These are phyloP conservation scores for Dendrolimus kikuchii DNA, from an alignment of 1,140 invertebrate genomes.

Conservation along the genomic window DNA sequence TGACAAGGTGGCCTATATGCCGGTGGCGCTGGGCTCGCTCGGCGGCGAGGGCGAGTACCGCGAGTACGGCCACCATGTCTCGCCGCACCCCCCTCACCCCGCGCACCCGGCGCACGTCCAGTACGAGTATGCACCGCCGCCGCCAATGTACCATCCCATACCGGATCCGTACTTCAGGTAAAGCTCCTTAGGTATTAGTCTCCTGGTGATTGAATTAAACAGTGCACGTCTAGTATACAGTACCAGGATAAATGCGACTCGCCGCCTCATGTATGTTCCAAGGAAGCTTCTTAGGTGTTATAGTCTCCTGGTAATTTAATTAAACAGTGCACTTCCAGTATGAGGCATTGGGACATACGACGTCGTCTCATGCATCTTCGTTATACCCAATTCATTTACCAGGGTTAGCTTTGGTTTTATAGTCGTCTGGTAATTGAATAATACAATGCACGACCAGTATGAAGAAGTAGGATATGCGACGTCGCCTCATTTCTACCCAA, in stretches of 20 bases:
- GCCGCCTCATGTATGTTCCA: neutral
- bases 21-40: constrained; percentile 66
- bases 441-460: too few relatives aligned
- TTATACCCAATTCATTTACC: too few relatives aligned
- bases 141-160: constrained; percentile 57
- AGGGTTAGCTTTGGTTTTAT: too few relatives aligned
- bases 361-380: too few relatives aligned
- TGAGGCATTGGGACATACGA: too few relatives aligned
- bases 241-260: neutral
- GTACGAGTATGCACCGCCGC: constrained; percentile 59
- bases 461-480: too few relatives aligned
- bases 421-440: too few relatives aligned
- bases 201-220: constrained; percentile 1
- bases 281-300: too few relatives aligned
- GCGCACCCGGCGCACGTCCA: constrained; percentile 34
- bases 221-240: too few relatives aligned
- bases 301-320: too few relatives aligned
- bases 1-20: constrained; percentile 69
- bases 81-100: constrained; percentile 41
- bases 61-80: constrained; percentile 56
- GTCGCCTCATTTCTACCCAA: neutral
- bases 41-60: constrained; percentile 65
- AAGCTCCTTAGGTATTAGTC: neutral
- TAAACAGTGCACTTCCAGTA: too few relatives aligned
- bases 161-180: constrained; percentile 63